A percentile compares a stretch with the other conserved stretches of the same genome.
Conservation (phyloP, 2,113 vertebrate species). For the Amia ocellicauda region DNA sequence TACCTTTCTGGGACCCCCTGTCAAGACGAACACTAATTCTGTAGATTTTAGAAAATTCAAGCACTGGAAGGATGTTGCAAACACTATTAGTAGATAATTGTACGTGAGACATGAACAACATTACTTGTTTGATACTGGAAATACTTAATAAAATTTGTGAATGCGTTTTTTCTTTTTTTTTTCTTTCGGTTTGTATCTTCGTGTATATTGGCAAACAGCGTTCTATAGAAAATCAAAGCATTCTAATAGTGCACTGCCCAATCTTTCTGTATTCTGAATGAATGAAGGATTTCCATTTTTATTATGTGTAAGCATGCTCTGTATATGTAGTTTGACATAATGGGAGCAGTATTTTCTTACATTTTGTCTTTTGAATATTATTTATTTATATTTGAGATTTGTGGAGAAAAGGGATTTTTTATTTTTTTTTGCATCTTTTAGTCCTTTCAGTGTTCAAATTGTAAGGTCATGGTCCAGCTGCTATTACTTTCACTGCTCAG, state of each 20-base stretch:
- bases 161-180: slow-evolving; percentile 47
- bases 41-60: slow-evolving; percentile 28
- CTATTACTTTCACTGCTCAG: slow-evolving; percentile 41
- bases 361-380: slow-evolving; percentile 77
- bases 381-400: slow-evolving; percentile 80
- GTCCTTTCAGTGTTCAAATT: slow-evolving; percentile 52
- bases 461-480: slow-evolving; percentile 47
- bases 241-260: slow-evolving; percentile 72
- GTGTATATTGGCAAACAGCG: slow-evolving; percentile 63
- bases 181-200: slow-evolving; percentile 47
- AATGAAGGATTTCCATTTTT: slow-evolving; percentile 70
- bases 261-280: slow-evolving; percentile 69
- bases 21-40: slow-evolving; percentile 80
- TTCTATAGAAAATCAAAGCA: slow-evolving; percentile 62
- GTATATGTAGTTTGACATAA: slow-evolving; percentile 70
- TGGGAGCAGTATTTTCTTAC: slow-evolving; percentile 75
- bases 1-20: slow-evolving; percentile 76
- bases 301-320: slow-evolving; percentile 81
- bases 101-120: slow-evolving; percentile 62
- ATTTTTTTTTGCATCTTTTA: slow-evolving; percentile 52
- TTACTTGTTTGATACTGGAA: slow-evolving; percentile 75
- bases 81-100: slow-evolving; percentile 40
- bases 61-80: slow-evolving; percentile 41
- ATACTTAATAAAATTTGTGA: slow-evolving; percentile 73
- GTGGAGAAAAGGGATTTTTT: slow-evolving; percentile 59